Conservation (phyloP, 2,888 invertebrate species). For the Hirtodrosophila trivittata region DNA sequence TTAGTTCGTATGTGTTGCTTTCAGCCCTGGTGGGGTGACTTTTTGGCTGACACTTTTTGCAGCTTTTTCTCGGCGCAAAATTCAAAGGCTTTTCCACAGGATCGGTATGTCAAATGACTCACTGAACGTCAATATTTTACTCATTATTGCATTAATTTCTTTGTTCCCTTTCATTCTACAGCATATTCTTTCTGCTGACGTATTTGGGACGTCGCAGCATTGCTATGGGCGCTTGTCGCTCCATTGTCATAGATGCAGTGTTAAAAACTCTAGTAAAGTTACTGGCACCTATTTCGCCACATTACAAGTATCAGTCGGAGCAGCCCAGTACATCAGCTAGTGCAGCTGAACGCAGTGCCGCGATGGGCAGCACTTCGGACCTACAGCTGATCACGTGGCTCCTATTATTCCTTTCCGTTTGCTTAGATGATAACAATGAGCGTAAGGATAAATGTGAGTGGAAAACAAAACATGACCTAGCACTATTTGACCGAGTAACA, state of each 20-base stretch:
- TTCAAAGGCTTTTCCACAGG: constrained; percentile 92
- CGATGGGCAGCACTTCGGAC: constrained; percentile 84
- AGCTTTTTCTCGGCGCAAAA: constrained; percentile 91
- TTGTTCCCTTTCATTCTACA: constrained; percentile 78
- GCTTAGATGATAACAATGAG: constrained; percentile 86
- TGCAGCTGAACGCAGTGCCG: constrained; percentile 83
- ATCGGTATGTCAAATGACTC: constrained; percentile 87
- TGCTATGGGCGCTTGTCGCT: constrained; percentile 86
- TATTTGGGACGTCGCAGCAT: constrained; percentile 93
- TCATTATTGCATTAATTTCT: background rate
- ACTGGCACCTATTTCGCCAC: constrained; percentile 85
- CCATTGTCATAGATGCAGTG: constrained; percentile 86
- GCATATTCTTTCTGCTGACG: constrained; percentile 93
- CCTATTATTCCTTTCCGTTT: constrained; percentile 89
- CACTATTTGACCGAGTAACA: no score
- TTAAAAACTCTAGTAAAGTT: constrained; percentile 86
- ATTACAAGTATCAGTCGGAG: constrained; percentile 77
- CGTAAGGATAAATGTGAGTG: constrained; percentile 84
- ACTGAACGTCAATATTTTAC: background rate
- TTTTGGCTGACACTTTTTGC: constrained; percentile 92
- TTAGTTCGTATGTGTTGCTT: constrained; percentile 90
- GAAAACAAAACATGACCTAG: no score
- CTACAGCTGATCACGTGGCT: constrained; percentile 90
- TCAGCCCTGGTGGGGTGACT: constrained; percentile 95
- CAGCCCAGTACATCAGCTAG: constrained; percentile 71